Evolutionary conservation across 30 jellyfish, hydroid and myxozoan species (phyloP).

Genomic region (Nemopilema nomurai): DNA sequence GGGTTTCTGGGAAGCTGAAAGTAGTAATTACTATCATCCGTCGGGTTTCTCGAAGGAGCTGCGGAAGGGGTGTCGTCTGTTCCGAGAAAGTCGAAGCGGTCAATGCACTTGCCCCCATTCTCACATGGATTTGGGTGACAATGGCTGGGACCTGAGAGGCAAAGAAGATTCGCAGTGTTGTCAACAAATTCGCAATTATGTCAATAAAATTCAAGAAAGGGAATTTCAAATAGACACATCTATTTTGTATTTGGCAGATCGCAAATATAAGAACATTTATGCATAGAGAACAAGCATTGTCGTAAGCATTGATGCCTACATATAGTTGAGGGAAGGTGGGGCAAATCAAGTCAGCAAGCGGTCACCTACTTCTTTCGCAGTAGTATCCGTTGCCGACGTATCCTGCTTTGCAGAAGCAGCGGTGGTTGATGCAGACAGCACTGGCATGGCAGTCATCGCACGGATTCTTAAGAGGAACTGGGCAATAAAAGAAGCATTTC

Average conservation of each 20-base stretch:
- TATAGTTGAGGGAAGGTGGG: neutral
- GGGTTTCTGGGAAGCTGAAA: slow-evolving; percentile 23
- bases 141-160: slow-evolving; percentile 64
- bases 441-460: slow-evolving; percentile 81
- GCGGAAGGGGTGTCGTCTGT: slow-evolving; percentile 8
- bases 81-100: slow-evolving; percentile 75
- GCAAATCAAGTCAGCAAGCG: neutral
- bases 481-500: neutral
- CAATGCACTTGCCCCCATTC: slow-evolving; percentile 86
- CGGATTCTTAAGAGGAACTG: slow-evolving; percentile 87
- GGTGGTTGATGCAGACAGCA: slow-evolving; percentile 78
- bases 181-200: too few species aligned
- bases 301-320: too few species aligned
- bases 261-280: too few species aligned
- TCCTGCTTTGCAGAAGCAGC: slow-evolving; percentile 85
- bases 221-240: too few species aligned
- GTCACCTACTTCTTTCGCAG: slow-evolving; percentile 96
- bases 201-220: too few species aligned
- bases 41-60: neutral
- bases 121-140: slow-evolving; percentile 99
- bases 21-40: neutral
- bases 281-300: too few species aligned
- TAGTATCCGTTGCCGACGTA: slow-evolving; percentile 85
- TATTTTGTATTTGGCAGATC: too few species aligned
- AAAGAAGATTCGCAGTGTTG: neutral